phyloP scores from a whole-genome alignment of 2,113 vertebrate species.

The Brachyhypopomus gauderio region DNA sequence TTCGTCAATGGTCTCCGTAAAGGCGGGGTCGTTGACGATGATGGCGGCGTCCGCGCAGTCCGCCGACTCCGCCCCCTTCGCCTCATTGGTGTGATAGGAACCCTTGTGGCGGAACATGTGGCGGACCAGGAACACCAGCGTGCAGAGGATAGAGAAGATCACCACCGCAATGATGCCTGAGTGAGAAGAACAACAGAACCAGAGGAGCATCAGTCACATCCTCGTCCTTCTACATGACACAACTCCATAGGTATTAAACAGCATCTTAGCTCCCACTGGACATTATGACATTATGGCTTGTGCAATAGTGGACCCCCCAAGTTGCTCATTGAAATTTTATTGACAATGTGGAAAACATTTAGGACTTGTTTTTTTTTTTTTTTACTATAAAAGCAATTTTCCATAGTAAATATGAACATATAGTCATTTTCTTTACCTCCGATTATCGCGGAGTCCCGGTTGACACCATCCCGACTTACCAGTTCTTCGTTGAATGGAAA shows the following conservation, averaged over 20 bases:
- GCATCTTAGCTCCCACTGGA: no score
- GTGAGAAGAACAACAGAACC: neutral
- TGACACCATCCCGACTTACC: constrained; percentile 80
- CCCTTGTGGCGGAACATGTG: constrained; percentile 98
- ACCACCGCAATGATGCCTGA: constrained; percentile 91
- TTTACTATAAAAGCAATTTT: no score
- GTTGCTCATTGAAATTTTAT: no score
- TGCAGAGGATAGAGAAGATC: constrained; percentile 91
- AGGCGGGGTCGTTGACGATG: constrained; percentile 97
- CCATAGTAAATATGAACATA: neutral
- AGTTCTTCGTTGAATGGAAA: constrained; percentile 87
- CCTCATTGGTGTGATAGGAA: constrained; percentile 97
- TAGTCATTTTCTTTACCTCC: constrained; percentile 78
- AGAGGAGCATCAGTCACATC: neutral
- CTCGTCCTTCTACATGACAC: no score
- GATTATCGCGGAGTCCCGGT: constrained; percentile 91
- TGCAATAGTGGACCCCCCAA: no score
- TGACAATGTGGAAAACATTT: no score
- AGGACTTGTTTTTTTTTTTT: no score
- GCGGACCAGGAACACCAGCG: constrained; percentile 91
- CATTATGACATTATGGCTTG: no score
- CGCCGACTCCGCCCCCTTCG: constrained; percentile 92
- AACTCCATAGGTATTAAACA: no score
- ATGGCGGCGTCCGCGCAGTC: constrained; percentile 94
- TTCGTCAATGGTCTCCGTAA: constrained; percentile 97